These are phyloP conservation scores for Stramonita haemastoma DNA, from an alignment of 2,888 invertebrate species.

Conservation along the genomic window DNA sequence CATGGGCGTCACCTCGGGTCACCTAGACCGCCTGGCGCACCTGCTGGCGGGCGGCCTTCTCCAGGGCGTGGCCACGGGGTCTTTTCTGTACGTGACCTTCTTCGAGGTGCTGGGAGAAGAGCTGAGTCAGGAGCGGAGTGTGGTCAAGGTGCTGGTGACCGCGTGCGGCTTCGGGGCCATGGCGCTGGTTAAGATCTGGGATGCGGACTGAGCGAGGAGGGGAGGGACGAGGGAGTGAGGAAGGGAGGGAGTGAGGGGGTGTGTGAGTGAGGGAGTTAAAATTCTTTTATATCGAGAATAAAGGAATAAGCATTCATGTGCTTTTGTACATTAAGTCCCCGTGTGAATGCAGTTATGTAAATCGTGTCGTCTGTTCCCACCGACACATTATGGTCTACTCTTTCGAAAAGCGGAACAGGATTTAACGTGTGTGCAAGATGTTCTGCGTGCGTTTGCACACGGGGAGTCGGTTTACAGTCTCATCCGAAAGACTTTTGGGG, in stretches of 20 bases:
- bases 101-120: conserved; percentile 87
- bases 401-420: no score
- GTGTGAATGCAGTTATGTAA: no score
- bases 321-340: no score
- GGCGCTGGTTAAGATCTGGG: conserved; percentile 54
- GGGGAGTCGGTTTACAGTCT: no score
- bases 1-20: conserved; percentile 42
- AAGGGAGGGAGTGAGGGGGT: neutral
- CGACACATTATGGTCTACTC: no score
- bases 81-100: conserved; percentile 94
- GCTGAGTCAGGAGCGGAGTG: conserved; percentile 16
- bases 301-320: no score
- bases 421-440: no score
- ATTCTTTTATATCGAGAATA: no score
- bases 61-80: conserved; percentile 93
- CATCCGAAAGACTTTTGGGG: no score
- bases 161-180: conserved; percentile 60
- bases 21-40: conserved; percentile 31
- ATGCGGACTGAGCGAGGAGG: conserved; percentile 33
- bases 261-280: neutral
- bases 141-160: conserved; percentile 60
- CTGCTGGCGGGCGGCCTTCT: conserved; percentile 68
- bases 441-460: no score
- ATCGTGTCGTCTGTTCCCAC: no score
- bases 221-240: neutral